Evolutionary conservation across 2,888 invertebrate genomes (phyloP).

Genomic region (Argyresthia albistria): DNA sequence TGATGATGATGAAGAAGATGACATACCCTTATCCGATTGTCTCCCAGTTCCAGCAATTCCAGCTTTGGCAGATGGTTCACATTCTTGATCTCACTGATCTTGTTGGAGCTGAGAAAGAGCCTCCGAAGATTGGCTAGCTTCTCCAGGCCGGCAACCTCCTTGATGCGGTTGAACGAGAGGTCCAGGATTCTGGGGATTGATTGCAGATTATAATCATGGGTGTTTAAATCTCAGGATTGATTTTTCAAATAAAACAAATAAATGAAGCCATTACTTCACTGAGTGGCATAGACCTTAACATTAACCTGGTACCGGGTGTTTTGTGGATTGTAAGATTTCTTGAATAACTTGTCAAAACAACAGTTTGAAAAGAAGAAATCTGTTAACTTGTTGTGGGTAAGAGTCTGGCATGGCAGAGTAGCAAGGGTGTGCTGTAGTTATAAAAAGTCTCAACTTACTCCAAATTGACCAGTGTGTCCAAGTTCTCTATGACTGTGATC

Average conservation of each 20-base stretch:
- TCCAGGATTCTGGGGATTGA: conserved; percentile 84
- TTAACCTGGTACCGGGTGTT: too few relatives aligned
- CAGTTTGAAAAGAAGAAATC: too few relatives aligned
- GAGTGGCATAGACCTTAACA: too few relatives aligned
- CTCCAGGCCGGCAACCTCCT: conserved; percentile 87
- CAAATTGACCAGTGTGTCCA: conserved; percentile 88
- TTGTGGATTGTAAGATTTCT: too few relatives aligned
- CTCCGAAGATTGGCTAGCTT: conserved; percentile 83
- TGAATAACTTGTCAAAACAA: too few relatives aligned
- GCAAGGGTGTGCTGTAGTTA: too few relatives aligned
- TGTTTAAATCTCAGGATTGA: too few relatives aligned
- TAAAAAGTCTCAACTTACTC: conserved; percentile 79
- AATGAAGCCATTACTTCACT: too few relatives aligned
- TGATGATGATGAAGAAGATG: background rate
- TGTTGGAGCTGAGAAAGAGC: conserved; percentile 92
- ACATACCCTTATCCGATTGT: conserved; percentile 89
- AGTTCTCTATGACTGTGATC: conserved; percentile 91
- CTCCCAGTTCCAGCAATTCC: conserved; percentile 92
- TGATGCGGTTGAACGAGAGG: conserved; percentile 95
- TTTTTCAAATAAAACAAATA: too few relatives aligned
- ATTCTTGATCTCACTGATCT: conserved; percentile 89
- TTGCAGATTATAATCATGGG: too few relatives aligned
- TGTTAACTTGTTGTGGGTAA: too few relatives aligned
- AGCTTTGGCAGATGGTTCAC: conserved; percentile 84
- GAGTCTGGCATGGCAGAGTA: too few relatives aligned